These are phyloP conservation scores for Cryptocheilus praepositus DNA, from an alignment of 2,888 invertebrate genomes.

Conservation along the genomic window DNA sequence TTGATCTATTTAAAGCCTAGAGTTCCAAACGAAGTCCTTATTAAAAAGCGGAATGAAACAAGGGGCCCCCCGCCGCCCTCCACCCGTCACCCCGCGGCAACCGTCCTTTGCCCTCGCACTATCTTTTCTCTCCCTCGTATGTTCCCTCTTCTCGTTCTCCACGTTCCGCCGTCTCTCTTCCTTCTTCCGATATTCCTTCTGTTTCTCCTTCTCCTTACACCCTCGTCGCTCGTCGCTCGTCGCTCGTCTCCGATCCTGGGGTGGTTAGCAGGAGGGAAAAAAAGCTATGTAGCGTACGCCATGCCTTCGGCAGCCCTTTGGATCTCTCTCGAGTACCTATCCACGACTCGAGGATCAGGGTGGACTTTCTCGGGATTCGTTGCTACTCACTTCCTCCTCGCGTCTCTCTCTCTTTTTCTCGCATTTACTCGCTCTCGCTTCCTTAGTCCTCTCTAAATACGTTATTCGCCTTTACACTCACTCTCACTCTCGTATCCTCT, in stretches of 20 bases:
- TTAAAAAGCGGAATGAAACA: constrained; percentile 75
- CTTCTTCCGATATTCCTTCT: constrained; percentile 13
- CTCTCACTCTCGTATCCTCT: constrained; percentile 39
- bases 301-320: constrained; percentile 46
- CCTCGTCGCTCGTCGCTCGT: constrained; percentile 11
- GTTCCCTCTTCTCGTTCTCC: constrained; percentile 32
- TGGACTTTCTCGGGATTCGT: constrained; percentile 20
- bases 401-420: constrained; percentile 8
- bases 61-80: constrained; percentile 62
- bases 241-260: constrained; percentile 31
- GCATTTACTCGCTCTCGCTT: constrained; percentile 32
- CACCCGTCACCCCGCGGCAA: constrained; percentile 27
- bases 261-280: constrained; percentile 28
- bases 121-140: constrained; percentile 28
- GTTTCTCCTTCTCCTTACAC: constrained; percentile 19
- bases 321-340: constrained; percentile 30
- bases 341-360: constrained; percentile 28
- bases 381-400: constrained; percentile 3
- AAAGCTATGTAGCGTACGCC: constrained; percentile 43
- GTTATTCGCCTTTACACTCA: constrained; percentile 34
- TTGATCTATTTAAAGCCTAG: constrained; percentile 75
- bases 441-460: constrained; percentile 32
- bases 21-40: constrained; percentile 76
- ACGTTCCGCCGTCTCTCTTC: constrained; percentile 34
- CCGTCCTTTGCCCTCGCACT: constrained; percentile 26